Percentiles rank a stretch among this genome's conserved stretches.
These are phyloP conservation scores for Cyaniris semiargus DNA, from an alignment of 2,888 invertebrate species.

Conservation along the genomic window DNA sequence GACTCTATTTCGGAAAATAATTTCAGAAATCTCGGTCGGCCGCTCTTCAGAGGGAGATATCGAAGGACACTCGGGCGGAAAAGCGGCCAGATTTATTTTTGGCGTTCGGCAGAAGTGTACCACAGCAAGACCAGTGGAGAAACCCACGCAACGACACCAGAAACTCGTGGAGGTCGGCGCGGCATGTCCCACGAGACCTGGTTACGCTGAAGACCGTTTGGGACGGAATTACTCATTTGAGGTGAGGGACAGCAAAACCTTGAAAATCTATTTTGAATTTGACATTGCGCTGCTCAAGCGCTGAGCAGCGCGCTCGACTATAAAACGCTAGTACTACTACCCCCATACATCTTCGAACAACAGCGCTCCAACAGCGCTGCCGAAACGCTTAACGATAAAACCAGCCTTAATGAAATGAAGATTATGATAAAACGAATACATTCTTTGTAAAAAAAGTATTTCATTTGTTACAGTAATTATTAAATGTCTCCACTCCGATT, in stretches of 20 bases:
- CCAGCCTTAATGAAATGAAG: no score
- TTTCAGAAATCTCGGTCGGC: slow-evolving; percentile 57
- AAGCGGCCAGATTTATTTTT: slow-evolving; percentile 51
- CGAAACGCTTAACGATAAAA: no score
- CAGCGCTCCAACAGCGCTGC: no score
- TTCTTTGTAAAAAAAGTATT: no score
- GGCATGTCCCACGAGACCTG: slow-evolving; percentile 79
- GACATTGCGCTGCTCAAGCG: no score
- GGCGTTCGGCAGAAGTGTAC: slow-evolving; percentile 77
- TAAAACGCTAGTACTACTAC: no score
- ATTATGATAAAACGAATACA: no score
- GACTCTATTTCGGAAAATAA: not conserved
- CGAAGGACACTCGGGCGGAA: slow-evolving; percentile 74
- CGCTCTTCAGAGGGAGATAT: slow-evolving; percentile 66
- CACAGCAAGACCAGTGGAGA: slow-evolving; percentile 65
- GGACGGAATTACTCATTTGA: slow-evolving; percentile 82
- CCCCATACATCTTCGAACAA: no score
- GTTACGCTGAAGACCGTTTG: slow-evolving; percentile 83
- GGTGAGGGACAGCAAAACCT: slow-evolving; percentile 52
- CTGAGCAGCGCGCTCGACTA: no score
- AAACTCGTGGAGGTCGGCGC: slow-evolving; percentile 78
- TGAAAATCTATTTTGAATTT: no score
- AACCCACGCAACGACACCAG: slow-evolving; percentile 75
- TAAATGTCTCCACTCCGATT: no score
- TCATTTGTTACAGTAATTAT: no score